A percentile compares a stretch with the other conserved stretches of the same genome.
phyloP scores from a whole-genome alignment of 2,797 vertebrate genomes.

The Cheirogaleus major region DNA sequence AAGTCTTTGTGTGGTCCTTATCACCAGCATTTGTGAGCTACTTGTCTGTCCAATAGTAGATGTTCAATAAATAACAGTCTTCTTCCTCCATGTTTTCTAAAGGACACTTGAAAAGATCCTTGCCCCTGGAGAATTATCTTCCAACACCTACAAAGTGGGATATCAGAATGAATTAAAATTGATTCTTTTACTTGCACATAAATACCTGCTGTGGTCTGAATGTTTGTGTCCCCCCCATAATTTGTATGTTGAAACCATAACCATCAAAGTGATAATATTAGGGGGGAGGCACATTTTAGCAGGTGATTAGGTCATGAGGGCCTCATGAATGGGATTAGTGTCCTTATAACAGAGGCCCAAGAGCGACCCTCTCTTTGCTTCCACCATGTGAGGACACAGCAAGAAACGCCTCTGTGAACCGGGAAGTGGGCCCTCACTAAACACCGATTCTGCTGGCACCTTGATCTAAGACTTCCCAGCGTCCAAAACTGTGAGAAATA shows the following conservation, averaged over 20 bases:
- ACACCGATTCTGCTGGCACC: background rate
- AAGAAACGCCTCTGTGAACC: background rate
- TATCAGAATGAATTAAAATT: background rate
- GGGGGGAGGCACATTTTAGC: background rate
- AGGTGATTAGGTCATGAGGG: background rate
- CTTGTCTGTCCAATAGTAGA: background rate
- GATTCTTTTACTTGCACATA: background rate
- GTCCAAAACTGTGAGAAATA: background rate
- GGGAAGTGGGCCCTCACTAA: background rate
- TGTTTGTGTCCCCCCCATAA: background rate
- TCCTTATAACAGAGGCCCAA: background rate
- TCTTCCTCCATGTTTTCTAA: background rate
- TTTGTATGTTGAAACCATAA: background rate
- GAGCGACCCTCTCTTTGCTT: background rate
- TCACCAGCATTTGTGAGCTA: background rate
- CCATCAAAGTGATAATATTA: background rate
- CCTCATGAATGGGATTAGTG: background rate
- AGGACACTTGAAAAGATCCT: background rate
- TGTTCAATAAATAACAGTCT: background rate
- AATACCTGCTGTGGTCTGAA: background rate
- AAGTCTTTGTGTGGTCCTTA: background rate
- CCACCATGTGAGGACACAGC: background rate
- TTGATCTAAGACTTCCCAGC: background rate
- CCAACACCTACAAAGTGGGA: background rate
- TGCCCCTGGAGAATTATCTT: background rate